Conservation (phyloP, 2,113 vertebrate genomes). For the Typhlomys cinereus region DNA sequence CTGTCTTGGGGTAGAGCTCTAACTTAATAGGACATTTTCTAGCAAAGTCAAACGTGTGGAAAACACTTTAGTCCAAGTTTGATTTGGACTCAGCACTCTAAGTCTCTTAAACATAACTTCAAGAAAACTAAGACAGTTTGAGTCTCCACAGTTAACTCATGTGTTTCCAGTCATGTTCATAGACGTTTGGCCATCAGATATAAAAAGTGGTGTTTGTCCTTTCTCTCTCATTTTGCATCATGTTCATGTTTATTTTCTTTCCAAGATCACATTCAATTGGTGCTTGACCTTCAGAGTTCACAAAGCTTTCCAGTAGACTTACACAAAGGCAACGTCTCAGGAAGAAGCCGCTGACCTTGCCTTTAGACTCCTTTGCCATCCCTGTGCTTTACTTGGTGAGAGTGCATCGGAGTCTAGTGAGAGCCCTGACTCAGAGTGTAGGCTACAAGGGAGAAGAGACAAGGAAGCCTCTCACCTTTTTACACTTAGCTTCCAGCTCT, state of each 20-base stretch:
- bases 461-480: neutral
- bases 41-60: constrained; percentile 49
- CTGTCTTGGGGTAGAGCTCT: neutral
- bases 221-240: neutral
- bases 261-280: neutral
- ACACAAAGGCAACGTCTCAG: neutral
- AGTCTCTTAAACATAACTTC: neutral
- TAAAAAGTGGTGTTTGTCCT: neutral
- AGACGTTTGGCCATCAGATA: neutral
- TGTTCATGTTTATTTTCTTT: neutral
- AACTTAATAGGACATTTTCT: constrained; percentile 36
- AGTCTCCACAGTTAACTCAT: neutral
- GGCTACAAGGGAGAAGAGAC: accelerated
- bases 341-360: accelerated
- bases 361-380: neutral
- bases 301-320: neutral
- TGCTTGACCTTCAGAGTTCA: neutral
- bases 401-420: neutral
- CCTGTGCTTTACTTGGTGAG: neutral
- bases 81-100: neutral
- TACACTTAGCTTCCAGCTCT: no score
- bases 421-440: neutral
- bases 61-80: neutral
- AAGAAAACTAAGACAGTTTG: neutral
- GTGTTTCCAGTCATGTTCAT: neutral